phyloP scores from a whole-genome alignment of 2,797 vertebrate species.

The Pangasius krempfi region DNA sequence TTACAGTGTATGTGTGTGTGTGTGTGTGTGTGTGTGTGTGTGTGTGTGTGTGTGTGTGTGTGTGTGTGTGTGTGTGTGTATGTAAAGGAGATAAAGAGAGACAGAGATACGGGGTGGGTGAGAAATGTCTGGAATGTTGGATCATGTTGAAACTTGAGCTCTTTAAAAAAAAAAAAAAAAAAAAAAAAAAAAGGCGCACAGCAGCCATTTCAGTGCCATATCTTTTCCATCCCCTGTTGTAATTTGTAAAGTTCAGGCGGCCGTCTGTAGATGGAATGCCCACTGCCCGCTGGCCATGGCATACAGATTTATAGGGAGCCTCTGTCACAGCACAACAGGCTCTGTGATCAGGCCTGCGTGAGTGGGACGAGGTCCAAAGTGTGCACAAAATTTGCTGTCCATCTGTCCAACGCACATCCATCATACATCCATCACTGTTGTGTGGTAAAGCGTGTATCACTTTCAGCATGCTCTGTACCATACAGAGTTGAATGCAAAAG shows the following conservation, averaged over 20 bases:
- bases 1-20: constrained; percentile 42
- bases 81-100: constrained; percentile 37
- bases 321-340: constrained; percentile 37
- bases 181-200: constrained; percentile 61
- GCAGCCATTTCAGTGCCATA: constrained; percentile 41
- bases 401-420: not conserved
- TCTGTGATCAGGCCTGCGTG: constrained; percentile 26
- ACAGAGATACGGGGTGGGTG: constrained; percentile 69
- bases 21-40: constrained; percentile 47
- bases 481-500: not conserved
- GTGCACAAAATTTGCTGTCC: not conserved
- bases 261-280: constrained; percentile 60
- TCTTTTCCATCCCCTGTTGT: constrained; percentile 62
- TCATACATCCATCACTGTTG: not conserved
- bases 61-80: constrained; percentile 50
- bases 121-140: constrained; percentile 77
- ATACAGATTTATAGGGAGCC: constrained; percentile 26
- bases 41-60: constrained; percentile 45
- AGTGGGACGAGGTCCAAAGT: constrained; percentile 19
- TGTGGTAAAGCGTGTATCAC: too few relatives aligned
- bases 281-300: constrained; percentile 27
- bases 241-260: constrained; percentile 65
- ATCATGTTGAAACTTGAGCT: constrained; percentile 78
- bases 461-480: not conserved
- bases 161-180: constrained; percentile 3